Percentiles rank a stretch among this genome's conserved stretches.
Evolutionary conservation across 2,888 invertebrate genomes (phyloP).

Genomic region (Drosophila melanosoma): DNA sequence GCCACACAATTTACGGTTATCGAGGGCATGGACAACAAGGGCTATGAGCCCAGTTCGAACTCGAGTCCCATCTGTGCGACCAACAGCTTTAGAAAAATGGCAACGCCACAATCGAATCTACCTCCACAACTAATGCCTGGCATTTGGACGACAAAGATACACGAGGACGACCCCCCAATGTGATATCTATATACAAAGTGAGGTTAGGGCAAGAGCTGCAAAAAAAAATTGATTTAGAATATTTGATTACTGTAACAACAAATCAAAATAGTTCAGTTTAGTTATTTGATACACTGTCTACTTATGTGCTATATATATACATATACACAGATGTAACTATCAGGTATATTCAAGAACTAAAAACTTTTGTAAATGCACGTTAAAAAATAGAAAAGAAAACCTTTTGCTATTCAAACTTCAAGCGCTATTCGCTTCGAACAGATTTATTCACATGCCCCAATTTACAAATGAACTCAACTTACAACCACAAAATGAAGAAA

Average conservation of each 20-base stretch:
- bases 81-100: constrained; percentile 73
- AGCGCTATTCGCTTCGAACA: constrained; percentile 51
- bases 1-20: constrained; percentile 67
- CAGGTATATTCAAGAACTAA: constrained; percentile 21
- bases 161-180: constrained; percentile 75
- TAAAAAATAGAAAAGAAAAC: constrained; percentile 3
- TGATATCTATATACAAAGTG: constrained; percentile 33
- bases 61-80: constrained; percentile 64
- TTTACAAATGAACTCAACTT: constrained; percentile 29
- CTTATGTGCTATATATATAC: constrained; percentile 28
- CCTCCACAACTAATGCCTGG: constrained; percentile 84
- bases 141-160: constrained; percentile 84
- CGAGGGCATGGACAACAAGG: constrained; percentile 79
- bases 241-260: background rate
- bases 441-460: constrained; percentile 21
- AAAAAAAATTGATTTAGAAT: constrained; percentile 10
- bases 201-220: constrained; percentile 4
- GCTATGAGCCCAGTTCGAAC: constrained; percentile 50
- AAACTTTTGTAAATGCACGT: constrained; percentile 49
- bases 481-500: background rate
- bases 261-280: constrained; percentile 28
- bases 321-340: constrained; percentile 9
- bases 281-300: constrained; percentile 53
- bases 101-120: constrained; percentile 83
- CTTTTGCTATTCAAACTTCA: constrained; percentile 38